Evolutionary conservation across 2,888 invertebrate species (phyloP), one percentile per base, ranked within the genome.

Genomic region (Tetranychus piercei): DNA sequence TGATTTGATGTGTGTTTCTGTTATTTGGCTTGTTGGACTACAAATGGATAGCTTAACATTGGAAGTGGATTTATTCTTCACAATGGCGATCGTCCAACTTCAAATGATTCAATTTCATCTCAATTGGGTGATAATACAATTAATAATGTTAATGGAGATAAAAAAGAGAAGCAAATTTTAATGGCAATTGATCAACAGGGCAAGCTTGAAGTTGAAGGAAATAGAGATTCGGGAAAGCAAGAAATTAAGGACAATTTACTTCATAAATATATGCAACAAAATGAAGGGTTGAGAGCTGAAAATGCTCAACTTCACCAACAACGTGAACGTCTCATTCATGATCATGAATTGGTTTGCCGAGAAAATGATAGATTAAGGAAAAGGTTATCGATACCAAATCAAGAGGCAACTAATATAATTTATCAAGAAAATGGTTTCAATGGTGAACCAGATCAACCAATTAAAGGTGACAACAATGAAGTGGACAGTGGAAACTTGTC

Each of bases 301-400:
- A 94, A 94, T 83, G 86, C 88, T 1, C 93, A 94, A 79, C 84
- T 94, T 74, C 82, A 92, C 88, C 83, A 86, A 86, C 64, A 87
- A 0, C 84, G 91, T 72, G 92, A 94, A 81, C 86, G 89, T 78
- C 85, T 93, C 77, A 86, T 92, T 78, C 83, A 92, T 15, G 94
- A 95, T 82, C 94, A 94, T 81, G 94, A 94, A 82, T 82, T 91
- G 65, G 88, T 94, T 44, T 92, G 91, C 80, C 85, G 91, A 75
- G 94, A 95, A 83, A 95, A 95, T 80, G 94, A 95, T 81, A 84
- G 91, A 74, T 85, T 95, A 76, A 83, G 91, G 74, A 90, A 89
- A 82, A 92, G 92, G 83, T 83, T 94, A 66, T 69, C 69, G 15
- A 55, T 55, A 15, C 55, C 55, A 55, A 55, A 15, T 55, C 55